phyloP scores from a whole-genome alignment of 2,888 invertebrate species.

The Pseudolycoriella hygida region DNA sequence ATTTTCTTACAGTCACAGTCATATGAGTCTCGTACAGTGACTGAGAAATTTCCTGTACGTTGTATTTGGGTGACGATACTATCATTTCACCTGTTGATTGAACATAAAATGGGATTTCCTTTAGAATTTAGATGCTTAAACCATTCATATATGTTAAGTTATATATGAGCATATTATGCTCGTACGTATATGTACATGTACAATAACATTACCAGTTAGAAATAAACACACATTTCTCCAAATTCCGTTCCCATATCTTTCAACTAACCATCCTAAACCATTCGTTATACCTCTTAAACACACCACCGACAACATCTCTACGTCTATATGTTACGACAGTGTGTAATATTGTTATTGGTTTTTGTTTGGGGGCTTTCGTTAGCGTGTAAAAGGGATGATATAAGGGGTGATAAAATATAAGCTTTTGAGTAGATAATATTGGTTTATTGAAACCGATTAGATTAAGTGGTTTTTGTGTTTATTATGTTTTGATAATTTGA shows the following conservation, averaged over 20 bases:
- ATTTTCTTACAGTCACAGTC: conserved; percentile 56
- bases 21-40: conserved; percentile 69
- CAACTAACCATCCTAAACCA: too few relatives aligned
- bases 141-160: neutral
- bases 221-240: too few relatives aligned
- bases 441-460: conserved; percentile 3
- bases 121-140: neutral
- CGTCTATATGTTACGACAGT: too few relatives aligned
- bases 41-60: conserved; percentile 49
- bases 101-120: conserved; percentile 6
- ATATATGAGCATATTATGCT: neutral
- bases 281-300: too few relatives aligned
- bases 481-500: neutral
- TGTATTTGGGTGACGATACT: conserved; percentile 61
- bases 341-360: neutral
- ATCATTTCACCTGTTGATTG: conserved; percentile 59
- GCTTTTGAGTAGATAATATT: conserved; percentile 2
- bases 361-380: neutral
- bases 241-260: too few relatives aligned
- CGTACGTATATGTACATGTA: neutral
- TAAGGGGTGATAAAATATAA: conserved; percentile 2
- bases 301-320: too few relatives aligned
- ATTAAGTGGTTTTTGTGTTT: conserved; percentile 3
- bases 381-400: conserved; percentile 1
- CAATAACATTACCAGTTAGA: neutral